phyloP scores from a whole-genome alignment of 2,113 vertebrate genomes.

The Pterophyllum scalare region DNA sequence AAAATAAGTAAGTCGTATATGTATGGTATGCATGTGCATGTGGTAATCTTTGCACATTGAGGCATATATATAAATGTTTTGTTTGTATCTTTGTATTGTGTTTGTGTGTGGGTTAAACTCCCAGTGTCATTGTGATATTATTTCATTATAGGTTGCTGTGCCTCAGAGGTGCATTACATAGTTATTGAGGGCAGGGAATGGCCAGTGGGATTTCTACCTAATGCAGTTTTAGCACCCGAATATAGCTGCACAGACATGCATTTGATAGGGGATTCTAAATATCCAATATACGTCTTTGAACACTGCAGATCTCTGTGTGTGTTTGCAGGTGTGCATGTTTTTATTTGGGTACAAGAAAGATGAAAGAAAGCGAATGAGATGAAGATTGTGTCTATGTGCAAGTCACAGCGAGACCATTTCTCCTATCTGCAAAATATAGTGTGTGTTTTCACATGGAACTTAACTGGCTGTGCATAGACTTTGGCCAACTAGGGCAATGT shows the following conservation, averaged over 20 bases:
- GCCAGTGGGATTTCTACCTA: constrained; percentile 52
- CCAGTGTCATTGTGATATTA: constrained; percentile 47
- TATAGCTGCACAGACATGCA: constrained; percentile 39
- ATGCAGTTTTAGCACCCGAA: constrained; percentile 66
- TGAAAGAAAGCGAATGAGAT: not conserved
- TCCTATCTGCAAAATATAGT: not conserved
- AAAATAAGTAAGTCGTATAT: constrained; percentile 12
- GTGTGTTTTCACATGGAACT: not conserved
- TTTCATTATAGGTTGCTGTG: constrained; percentile 52
- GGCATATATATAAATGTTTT: constrained; percentile 17
- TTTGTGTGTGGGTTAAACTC: constrained; percentile 43
- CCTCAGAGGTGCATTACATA: constrained; percentile 47
- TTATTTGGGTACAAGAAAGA: not conserved
- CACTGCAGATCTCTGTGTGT: constrained; percentile 20
- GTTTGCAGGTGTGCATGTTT: not conserved
- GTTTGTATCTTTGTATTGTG: not conserved
- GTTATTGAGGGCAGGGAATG: constrained; percentile 64
- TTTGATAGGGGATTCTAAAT: constrained; percentile 27
- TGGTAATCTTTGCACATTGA: constrained; percentile 7
- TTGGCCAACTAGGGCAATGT: constrained; percentile 41
- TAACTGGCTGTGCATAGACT: constrained; percentile 19
- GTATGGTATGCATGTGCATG: not conserved
- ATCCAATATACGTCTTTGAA: constrained; percentile 46
- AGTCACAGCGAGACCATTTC: not conserved
- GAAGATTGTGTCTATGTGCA: not conserved